Base-by-base conservation (phyloP, 1,140 invertebrate species). In the Colletes gigas region DNA sequence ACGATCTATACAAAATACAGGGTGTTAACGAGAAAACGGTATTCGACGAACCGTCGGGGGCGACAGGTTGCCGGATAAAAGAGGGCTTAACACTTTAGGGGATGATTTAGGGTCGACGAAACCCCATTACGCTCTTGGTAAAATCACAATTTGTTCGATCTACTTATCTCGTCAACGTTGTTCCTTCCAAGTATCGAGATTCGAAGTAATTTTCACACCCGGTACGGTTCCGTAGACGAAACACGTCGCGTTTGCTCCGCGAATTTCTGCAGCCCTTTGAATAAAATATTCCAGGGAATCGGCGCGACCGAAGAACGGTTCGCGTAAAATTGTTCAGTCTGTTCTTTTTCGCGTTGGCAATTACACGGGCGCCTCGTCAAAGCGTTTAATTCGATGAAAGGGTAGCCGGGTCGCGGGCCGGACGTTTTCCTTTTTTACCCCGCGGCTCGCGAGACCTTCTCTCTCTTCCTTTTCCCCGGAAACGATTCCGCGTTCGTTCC, bases 381-480 rank as follows among this genome's bases (percentile, higher is more conserved):
- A 67, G 54, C 68, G 68, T 54, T 55, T 57, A 70, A 70, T 54
- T 55, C 50, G 54, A 70, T 55, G 68, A 70, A 70, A 70, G 68
- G 54, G 68, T 21, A 57, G 54, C 30, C 54, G 54, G 54, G 17
- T 60, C 57, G 70, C 57, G 55, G 69, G 52, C 55, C 41, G 57
- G n/a, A 44, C n/a, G 41, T 17, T 50, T 47, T 68, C 62, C 75
- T 52, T 67, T 15, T 63, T 17, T 50, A 15, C 57, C 60, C 71
- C 44, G 50, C 19, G 30, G n/a, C 10, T 55, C 47, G 14, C 50
- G 54, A 30, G 30, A 30, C 30, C 30, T 30, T 17, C n/a, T 59
- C 30, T 30, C 57, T 70, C 57, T 47, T 52, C 4, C 10, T 55
- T 21, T 60, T 41, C 10, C 55, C n/a, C 71, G 9, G 41, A 30